Percentiles rank a stretch among this genome's conserved stretches.
Conservation (phyloP, 2,113 vertebrate species). For the Loxodonta africana region DNA sequence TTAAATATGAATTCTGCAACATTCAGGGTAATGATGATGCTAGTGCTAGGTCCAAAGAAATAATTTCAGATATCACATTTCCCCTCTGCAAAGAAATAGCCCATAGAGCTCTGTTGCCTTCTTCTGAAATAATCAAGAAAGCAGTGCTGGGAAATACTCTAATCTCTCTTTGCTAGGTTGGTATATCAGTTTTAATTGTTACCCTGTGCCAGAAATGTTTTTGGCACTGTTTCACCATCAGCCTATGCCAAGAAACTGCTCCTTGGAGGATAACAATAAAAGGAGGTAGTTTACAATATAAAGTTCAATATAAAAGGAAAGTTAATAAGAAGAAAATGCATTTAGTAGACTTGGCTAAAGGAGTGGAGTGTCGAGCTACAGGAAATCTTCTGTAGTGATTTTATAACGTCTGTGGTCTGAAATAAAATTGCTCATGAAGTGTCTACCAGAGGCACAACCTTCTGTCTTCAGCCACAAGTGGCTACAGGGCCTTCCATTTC, state of each 20-base stretch:
- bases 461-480: background rate
- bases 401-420: slow-evolving; percentile 76
- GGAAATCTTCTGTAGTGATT: slow-evolving; percentile 74
- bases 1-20: background rate
- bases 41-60: background rate
- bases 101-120: background rate
- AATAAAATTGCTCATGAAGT: slow-evolving; percentile 22
- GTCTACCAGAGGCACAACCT: background rate
- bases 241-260: slow-evolving; percentile 57
- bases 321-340: slow-evolving; percentile 57
- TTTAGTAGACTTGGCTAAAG: slow-evolving; percentile 67
- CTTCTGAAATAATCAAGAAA: slow-evolving; percentile 4
- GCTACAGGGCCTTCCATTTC: background rate
- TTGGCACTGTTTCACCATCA: slow-evolving; percentile 33
- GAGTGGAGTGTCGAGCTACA: slow-evolving; percentile 63
- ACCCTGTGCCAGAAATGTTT: slow-evolving; percentile 52
- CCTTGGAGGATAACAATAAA: slow-evolving; percentile 70
- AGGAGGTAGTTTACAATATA: slow-evolving; percentile 36
- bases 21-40: rapidly evolving
- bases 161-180: background rate
- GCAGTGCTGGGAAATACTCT: background rate
- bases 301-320: slow-evolving; percentile 27
- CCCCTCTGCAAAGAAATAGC: background rate
- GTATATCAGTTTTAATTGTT: slow-evolving; percentile 67
- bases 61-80: background rate